A percentile compares a stretch with the other conserved stretches of the same genome.
phyloP scores from a whole-genome alignment of 2,113 vertebrate genomes.

The Brienomyrus longianalis region DNA sequence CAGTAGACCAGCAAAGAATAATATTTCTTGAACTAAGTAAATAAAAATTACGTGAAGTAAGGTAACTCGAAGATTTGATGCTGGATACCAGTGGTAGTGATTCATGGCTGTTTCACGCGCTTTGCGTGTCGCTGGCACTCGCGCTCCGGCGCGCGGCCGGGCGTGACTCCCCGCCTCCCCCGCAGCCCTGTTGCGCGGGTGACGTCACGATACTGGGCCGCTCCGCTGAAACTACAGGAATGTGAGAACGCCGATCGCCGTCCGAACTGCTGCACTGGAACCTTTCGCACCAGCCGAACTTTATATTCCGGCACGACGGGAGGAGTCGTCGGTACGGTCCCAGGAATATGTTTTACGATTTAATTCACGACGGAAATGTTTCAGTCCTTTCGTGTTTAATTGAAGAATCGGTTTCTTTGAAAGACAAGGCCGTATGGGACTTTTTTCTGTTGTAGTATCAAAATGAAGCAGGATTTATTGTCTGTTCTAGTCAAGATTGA shows the following conservation, averaged over 20 bases:
- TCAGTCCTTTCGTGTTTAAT: background rate
- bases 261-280: background rate
- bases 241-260: slow-evolving; percentile 8
- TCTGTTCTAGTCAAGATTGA: background rate
- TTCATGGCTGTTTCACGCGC: background rate
- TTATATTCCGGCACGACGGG: background rate
- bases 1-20: background rate
- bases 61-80: background rate
- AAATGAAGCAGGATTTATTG: background rate
- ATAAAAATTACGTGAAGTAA: background rate
- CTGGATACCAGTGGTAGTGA: background rate
- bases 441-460: background rate
- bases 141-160: background rate
- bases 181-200: slow-evolving; percentile 21
- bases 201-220: slow-evolving; percentile 57
- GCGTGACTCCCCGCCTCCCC: background rate
- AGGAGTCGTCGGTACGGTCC: background rate
- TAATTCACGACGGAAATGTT: background rate
- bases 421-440: background rate
- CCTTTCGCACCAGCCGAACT: background rate
- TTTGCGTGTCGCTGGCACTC: background rate
- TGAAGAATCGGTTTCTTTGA: background rate
- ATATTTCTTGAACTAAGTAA: background rate
- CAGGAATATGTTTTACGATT: background rate
- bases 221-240: slow-evolving; percentile 50